Percentiles rank a stretch among this genome's conserved stretches.
Conservation (phyloP, 2,113 vertebrate species). For the Trematocara variabile region DNA sequence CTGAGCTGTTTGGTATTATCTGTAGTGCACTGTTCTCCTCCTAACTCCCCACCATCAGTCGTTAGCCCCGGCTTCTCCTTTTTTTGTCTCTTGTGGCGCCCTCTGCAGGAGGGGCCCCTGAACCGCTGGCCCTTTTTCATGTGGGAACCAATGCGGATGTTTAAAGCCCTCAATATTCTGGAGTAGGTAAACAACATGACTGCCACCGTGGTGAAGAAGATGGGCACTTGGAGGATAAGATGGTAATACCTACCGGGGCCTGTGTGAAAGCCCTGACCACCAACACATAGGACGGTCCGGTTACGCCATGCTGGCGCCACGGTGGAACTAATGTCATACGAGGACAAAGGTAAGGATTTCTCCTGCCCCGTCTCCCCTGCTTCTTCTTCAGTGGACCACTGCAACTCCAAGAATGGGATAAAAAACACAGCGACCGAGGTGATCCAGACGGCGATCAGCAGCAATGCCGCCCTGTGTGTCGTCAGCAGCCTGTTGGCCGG, state of each 20-base stretch:
- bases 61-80: constrained; percentile 26
- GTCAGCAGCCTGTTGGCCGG: constrained; percentile 78
- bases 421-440: constrained; percentile 77
- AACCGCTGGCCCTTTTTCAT: constrained; percentile 66
- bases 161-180: constrained; percentile 78
- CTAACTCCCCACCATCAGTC: constrained; percentile 18
- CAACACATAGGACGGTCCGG: constrained; percentile 73
- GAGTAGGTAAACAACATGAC: constrained; percentile 80
- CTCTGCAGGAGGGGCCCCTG: constrained; percentile 42
- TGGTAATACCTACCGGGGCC: constrained; percentile 69
- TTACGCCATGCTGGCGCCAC: constrained; percentile 59
- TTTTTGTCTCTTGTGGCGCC: constrained; percentile 41
- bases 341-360: background rate
- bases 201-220: constrained; percentile 74
- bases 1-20: constrained; percentile 61
- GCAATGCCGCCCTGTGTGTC: constrained; percentile 59
- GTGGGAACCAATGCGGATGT: constrained; percentile 79
- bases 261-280: constrained; percentile 60
- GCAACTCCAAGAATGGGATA: constrained; percentile 77
- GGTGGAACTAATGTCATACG: background rate
- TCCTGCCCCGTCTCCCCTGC: constrained; percentile 8
- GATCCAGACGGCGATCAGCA: constrained; percentile 74
- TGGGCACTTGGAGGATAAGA: constrained; percentile 79
- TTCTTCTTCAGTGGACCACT: constrained; percentile 53
- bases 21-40: constrained; percentile 39